Evolutionary conservation across 2,113 vertebrate genomes (phyloP), one percentile per base, ranked within the genome.

Genomic region (Podiceps cristatus): DNA sequence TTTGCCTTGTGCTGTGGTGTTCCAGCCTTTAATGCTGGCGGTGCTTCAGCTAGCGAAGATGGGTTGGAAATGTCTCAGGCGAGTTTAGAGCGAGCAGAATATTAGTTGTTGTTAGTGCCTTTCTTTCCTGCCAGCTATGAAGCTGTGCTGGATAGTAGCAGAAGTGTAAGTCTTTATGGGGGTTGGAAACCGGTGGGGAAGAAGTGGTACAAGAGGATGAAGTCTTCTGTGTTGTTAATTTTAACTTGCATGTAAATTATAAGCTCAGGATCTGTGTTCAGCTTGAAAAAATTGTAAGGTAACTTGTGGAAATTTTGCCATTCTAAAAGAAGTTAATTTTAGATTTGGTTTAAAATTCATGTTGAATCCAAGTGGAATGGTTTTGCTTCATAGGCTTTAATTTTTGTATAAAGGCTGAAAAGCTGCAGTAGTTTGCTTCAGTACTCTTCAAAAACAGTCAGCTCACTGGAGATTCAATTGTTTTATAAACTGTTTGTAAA

Each of bases 371-470:
- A n/a, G 55, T 23, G 20, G 29, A 52, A 11, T 45, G 37, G 18
- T 15, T 91, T 93, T 68, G 29, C 59, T 84, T 91, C 33, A 4
- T 27, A 11, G 35, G 29, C n/a, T 73, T 68, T 40, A 9, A 29
- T 87, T 74, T 71, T 52, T 40, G 24, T 79, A 28, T 37, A 44
- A 86, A 73, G 56, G 11, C 72, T 68, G 40, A 28, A 58, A 83
- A 75, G 44, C 62, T 66, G 40, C 44, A 22, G 3, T 28, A 59
- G 18, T 35, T 77, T 22, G 10, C 44, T 69, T 90, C 17, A 4
- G 1, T 4, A 4, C 37, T 52, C 28, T 45, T n/a, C 7, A 58
- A 42, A 28, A 6, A 1, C 0, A 56, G 33, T n/a, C 52, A 23
- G 8, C 33, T 88, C 31, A 2, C 25, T 27, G 23, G 19, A 55